Evolutionary conservation across 1,140 invertebrate species (phyloP).

Genomic region (Myzus persicae): DNA sequence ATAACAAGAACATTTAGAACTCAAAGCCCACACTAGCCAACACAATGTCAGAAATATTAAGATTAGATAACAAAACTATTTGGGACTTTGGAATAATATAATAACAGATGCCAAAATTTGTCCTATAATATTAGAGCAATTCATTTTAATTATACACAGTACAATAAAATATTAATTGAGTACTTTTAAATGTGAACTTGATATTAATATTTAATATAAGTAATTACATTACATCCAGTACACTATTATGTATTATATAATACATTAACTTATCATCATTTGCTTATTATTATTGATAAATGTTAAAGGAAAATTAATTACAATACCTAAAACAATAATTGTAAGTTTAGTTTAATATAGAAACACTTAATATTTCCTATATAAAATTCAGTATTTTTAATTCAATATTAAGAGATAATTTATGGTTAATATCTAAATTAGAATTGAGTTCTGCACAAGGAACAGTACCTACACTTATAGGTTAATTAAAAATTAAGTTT

Average conservation of each 20-base stretch:
- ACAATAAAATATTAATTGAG: slow-evolving; percentile 6
- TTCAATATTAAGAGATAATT: neutral
- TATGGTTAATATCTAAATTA: neutral
- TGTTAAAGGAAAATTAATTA: neutral
- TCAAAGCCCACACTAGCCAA: neutral
- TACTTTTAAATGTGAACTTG: neutral
- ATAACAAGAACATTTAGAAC: neutral
- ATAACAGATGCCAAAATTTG: neutral
- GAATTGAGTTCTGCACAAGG: neutral
- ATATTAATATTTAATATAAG: neutral
- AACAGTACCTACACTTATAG: neutral
- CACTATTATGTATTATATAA: neutral
- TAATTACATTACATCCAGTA: neutral
- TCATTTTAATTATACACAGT: neutral
- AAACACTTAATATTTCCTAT: neutral
- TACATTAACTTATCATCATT: neutral
- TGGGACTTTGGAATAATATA: neutral
- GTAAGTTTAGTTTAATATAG: neutral
- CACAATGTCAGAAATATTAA: neutral
- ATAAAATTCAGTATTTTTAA: neutral
- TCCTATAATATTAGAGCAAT: neutral
- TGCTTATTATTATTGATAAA: neutral
- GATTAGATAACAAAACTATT: slow-evolving; percentile 34
- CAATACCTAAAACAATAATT: neutral
- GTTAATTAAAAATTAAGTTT: neutral